A percentile compares a stretch with the other conserved stretches of the same genome.
Evolutionary conservation across 2,888 invertebrate genomes (phyloP).

Genomic region (Panorpa germanica): DNA sequence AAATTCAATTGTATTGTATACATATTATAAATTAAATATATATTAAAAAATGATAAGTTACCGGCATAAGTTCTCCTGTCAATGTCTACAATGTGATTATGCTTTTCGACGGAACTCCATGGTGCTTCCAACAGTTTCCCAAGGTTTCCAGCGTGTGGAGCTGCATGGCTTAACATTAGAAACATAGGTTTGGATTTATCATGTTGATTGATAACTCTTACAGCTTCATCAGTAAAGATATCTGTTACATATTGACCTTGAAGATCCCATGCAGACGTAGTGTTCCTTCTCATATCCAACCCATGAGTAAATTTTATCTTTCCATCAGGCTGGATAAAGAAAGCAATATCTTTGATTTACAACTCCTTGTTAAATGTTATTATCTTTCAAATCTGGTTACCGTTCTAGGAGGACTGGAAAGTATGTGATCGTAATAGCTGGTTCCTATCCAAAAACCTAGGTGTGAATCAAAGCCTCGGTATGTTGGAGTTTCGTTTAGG

Average conservation of each 20-base stretch:
- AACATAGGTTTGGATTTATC: constrained; percentile 45
- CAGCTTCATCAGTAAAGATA: constrained; percentile 43
- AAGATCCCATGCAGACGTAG: constrained; percentile 29
- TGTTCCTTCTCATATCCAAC: constrained; percentile 30
- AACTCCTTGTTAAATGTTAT: too few relatives aligned
- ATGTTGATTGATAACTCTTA: constrained; percentile 37
- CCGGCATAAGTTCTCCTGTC: constrained; percentile 50
- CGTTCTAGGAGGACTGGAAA: too few relatives aligned
- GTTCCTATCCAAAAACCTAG: constrained; percentile 80
- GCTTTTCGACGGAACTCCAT: constrained; percentile 43
- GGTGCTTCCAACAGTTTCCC: constrained; percentile 54
- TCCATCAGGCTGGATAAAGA: too few relatives aligned
- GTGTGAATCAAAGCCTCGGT: constrained; percentile 61
- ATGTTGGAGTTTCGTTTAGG: constrained; percentile 49
- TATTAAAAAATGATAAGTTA: too few relatives aligned
- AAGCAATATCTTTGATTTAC: too few relatives aligned
- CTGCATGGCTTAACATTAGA: constrained; percentile 59
- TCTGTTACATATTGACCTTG: constrained; percentile 49
- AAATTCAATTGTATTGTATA: too few relatives aligned
- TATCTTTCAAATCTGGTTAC: too few relatives aligned
- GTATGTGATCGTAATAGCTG: constrained; percentile 56
- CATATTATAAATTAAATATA: too few relatives aligned
- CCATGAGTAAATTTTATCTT: constrained; percentile 23
- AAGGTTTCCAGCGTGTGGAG: constrained; percentile 57
- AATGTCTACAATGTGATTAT: constrained; percentile 42